Evolutionary conservation across 2,797 vertebrate genomes (phyloP).

Genomic region (Amniataba percoides): DNA sequence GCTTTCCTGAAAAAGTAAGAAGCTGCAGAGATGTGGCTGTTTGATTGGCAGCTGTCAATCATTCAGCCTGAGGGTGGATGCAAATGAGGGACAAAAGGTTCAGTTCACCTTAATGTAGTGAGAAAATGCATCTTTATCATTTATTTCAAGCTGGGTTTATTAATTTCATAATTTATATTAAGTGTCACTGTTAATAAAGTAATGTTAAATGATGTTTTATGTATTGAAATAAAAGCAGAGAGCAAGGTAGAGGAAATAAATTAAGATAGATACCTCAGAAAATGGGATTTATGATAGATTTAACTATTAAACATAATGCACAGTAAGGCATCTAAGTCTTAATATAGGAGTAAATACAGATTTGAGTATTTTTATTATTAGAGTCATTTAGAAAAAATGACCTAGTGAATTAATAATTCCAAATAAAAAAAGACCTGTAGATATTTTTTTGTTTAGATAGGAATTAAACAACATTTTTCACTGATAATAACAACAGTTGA

Average conservation of each 20-base stretch:
- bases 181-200: not conserved
- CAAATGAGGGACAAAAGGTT: not conserved
- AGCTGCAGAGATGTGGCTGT: too few species aligned
- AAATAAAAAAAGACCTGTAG: too few species aligned
- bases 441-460: too few species aligned
- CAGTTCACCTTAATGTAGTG: not conserved
- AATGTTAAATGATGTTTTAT: not conserved
- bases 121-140: not conserved
- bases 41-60: conserved; percentile 60
- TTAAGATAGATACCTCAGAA: not conserved
- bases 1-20: conserved; percentile 92
- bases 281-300: not conserved
- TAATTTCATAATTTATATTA: not conserved
- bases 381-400: not conserved
- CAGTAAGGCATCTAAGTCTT: not conserved
- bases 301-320: not conserved
- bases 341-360: not conserved
- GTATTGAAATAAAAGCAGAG: not conserved
- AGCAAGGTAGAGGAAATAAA: not conserved
- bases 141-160: not conserved
- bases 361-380: too few species aligned
- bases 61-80: not conserved
- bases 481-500: too few species aligned
- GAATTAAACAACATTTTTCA: too few species aligned
- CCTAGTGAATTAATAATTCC: not conserved